Conservation (phyloP, 1,140 invertebrate genomes). For the Leptinotarsa lineolata region DNA sequence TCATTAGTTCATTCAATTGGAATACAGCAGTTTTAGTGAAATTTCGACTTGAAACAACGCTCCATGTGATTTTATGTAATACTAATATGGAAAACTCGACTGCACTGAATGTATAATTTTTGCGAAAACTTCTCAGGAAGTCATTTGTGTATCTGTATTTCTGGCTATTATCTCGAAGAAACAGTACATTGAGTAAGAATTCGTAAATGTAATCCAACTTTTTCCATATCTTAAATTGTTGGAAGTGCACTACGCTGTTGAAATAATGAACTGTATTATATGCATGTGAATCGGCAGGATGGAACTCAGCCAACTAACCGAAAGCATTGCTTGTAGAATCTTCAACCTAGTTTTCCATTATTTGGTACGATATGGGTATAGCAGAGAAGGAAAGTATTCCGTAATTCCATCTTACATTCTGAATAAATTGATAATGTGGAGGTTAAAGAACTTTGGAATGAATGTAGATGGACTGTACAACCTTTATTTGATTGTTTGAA, state of each 20-base stretch:
- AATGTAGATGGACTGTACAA: too few relatives aligned
- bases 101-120: background rate
- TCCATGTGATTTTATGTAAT: too few relatives aligned
- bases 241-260: background rate
- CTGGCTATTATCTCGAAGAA: background rate
- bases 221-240: conserved; percentile 6
- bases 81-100: too few relatives aligned
- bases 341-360: background rate
- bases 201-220: background rate
- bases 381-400: too few relatives aligned
- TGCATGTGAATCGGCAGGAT: conserved; percentile 1
- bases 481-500: too few relatives aligned
- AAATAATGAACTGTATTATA: conserved; percentile 3
- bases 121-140: background rate
- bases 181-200: background rate
- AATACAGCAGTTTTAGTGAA: too few relatives aligned
- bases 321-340: background rate
- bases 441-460: too few relatives aligned
- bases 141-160: too few relatives aligned
- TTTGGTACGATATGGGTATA: background rate
- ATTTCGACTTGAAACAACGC: too few relatives aligned
- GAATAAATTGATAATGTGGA: too few relatives aligned
- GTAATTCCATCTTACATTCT: too few relatives aligned
- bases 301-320: background rate
- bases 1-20: too few relatives aligned